Conservation (phyloP, 2,797 vertebrate genomes). For the Oceanodroma leucorhoa region DNA sequence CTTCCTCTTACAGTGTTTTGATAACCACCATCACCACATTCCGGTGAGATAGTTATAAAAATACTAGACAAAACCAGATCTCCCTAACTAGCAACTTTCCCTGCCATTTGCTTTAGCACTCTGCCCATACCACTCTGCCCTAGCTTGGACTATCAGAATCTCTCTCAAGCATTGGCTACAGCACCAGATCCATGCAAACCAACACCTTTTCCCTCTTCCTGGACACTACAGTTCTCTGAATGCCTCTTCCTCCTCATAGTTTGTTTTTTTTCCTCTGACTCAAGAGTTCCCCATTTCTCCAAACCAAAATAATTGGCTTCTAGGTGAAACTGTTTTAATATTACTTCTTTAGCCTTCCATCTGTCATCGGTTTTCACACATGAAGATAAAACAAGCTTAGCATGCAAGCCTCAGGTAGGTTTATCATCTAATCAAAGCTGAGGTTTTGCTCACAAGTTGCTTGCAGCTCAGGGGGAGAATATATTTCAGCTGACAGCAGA, state of each 20-base stretch:
- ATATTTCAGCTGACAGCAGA: background rate
- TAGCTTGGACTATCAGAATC: background rate
- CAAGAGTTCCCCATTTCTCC: background rate
- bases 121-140: rapidly evolving
- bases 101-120: background rate
- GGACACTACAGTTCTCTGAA: background rate
- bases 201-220: background rate
- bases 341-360: background rate
- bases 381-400: background rate
- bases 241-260: background rate
- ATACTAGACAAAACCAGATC: background rate
- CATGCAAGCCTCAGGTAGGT: background rate
- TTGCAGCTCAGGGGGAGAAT: background rate
- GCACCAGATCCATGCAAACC: background rate
- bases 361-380: background rate
- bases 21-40: background rate
- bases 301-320: background rate
- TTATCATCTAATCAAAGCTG: background rate
- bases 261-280: background rate
- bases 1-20: background rate
- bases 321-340: background rate
- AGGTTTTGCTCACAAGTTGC: background rate
- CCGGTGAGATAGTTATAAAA: background rate
- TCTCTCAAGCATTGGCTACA: background rate
- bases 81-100: background rate